Base-by-base conservation (phyloP, 2,797 vertebrate species). In the Scleropages formosus region DNA sequence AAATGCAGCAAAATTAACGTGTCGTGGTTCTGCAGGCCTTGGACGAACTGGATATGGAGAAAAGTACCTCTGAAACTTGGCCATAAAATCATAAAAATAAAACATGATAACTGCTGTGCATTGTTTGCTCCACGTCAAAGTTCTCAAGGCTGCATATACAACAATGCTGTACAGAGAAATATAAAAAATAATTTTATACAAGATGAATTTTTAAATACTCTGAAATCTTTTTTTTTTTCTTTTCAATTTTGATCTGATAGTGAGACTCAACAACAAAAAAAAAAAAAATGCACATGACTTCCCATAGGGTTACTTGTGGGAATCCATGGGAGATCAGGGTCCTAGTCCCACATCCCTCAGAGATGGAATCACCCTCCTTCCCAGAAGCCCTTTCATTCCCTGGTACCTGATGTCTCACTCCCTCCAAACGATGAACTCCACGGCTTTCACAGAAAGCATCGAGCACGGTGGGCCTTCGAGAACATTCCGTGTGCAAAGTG, bases 391-490 rank as follows among this genome's bases (percentile, higher is more conserved):
- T 10, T 18, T 26, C 31, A 15, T 8, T 24, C 27, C 24, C 24
- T 6, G 31, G 44, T 31, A 47, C 24, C 47, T 1, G 15, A 56
- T 12, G 27, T 24, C 10, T 18, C 16, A 26, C 26, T 62, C 63
- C 39, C 8, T 63, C 58, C 27, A n/a, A 61, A 46, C 47, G 67
- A 60, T 65, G 11, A 44, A 65, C 59, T 60, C 59, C 85, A 90
- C 83, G 94, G 94, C 97, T 98, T 99, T 99, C 97, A 98, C 93
- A 94, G 96, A 99, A 99, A 99, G 97, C 97, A 94, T 90, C 83
- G 77, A 82, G 51, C 22, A 24, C 11, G 24, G 74, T 72, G 20
- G 31, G 58, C 59, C 11, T 51, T 61, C 53, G 10, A 27, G 47
- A 47, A 22, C 53, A 11, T 56, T 53, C 53, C 11, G 18, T 11